Evolutionary conservation across 2,888 invertebrate genomes (phyloP).

Genomic region (Alloscopus bannaensis): DNA sequence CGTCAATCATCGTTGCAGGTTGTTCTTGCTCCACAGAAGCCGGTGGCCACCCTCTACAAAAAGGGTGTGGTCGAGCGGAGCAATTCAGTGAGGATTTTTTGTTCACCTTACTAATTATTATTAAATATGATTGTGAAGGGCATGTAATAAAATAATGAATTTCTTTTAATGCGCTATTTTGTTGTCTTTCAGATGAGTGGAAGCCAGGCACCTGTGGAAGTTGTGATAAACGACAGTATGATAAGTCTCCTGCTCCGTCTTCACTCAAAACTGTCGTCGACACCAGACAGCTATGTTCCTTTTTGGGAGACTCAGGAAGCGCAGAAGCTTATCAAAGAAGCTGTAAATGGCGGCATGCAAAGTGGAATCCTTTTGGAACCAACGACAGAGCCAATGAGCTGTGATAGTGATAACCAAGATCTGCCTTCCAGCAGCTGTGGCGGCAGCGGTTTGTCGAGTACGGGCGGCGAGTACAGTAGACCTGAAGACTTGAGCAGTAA

Average conservation of each 20-base stretch:
- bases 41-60: slow-evolving; percentile 62
- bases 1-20: slow-evolving; percentile 61
- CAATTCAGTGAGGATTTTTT: slow-evolving; percentile 41
- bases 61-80: slow-evolving; percentile 69
- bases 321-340: slow-evolving; percentile 61
- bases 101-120: no score
- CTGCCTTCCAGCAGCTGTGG: slow-evolving; percentile 56
- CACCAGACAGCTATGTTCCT: slow-evolving; percentile 85
- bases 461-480: neutral
- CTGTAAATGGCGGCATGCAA: slow-evolving; percentile 39
- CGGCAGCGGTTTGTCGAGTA: neutral
- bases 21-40: slow-evolving; percentile 68
- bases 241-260: slow-evolving; percentile 91
- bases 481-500: neutral
- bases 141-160: no score
- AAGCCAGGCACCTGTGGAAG: slow-evolving; percentile 76
- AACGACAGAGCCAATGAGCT: slow-evolving; percentile 37
- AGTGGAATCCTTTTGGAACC: slow-evolving; percentile 38
- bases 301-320: slow-evolving; percentile 72
- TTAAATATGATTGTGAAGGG: no score
- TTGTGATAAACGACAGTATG: slow-evolving; percentile 87
- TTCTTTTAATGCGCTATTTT: no score
- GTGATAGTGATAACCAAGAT: slow-evolving; percentile 51
- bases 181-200: slow-evolving; percentile 47
- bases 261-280: slow-evolving; percentile 91